phyloP scores from a whole-genome alignment of 2,888 invertebrate genomes.

The Dolomedes plantarius region DNA sequence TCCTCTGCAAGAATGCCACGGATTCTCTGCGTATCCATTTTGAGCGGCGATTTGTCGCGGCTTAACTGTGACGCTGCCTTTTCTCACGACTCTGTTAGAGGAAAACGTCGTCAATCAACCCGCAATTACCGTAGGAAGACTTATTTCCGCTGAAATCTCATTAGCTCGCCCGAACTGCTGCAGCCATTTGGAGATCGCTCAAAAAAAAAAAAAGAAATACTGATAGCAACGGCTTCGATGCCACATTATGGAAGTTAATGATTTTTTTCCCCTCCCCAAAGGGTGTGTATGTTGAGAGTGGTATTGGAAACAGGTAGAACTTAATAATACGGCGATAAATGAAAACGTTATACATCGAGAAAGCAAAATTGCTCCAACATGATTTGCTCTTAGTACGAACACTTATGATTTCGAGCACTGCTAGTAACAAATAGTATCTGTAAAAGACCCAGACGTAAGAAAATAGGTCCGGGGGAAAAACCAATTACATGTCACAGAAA shows the following conservation, averaged over 20 bases:
- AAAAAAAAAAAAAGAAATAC: too few species aligned
- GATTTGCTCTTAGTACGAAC: not conserved
- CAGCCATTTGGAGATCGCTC: not conserved
- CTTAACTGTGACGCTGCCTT: conserved; percentile 37
- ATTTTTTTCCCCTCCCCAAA: not conserved
- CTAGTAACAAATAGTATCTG: too few species aligned
- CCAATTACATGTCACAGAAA: too few species aligned
- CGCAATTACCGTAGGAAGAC: conserved; percentile 37
- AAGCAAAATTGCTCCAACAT: not conserved
- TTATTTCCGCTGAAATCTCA: conserved; percentile 18
- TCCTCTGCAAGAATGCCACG: conserved; percentile 24
- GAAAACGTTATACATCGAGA: not conserved
- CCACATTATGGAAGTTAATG: conserved; percentile 9
- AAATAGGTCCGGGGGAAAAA: too few species aligned
- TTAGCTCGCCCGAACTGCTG: not conserved
- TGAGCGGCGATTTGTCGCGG: conserved; percentile 49
- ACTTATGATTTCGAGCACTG: too few species aligned
- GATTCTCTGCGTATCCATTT: conserved; percentile 42
- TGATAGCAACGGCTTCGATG: not conserved
- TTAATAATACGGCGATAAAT: not conserved
- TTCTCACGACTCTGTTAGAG: conserved; percentile 34
- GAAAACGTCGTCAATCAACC: conserved; percentile 53
- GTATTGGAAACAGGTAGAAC: not conserved
- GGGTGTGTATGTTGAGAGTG: not conserved
- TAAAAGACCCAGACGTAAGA: too few species aligned